Percentiles rank a stretch among this genome's conserved stretches.
phyloP scores from a whole-genome alignment of 2,113 vertebrate species.

The Guaruba guarouba region DNA sequence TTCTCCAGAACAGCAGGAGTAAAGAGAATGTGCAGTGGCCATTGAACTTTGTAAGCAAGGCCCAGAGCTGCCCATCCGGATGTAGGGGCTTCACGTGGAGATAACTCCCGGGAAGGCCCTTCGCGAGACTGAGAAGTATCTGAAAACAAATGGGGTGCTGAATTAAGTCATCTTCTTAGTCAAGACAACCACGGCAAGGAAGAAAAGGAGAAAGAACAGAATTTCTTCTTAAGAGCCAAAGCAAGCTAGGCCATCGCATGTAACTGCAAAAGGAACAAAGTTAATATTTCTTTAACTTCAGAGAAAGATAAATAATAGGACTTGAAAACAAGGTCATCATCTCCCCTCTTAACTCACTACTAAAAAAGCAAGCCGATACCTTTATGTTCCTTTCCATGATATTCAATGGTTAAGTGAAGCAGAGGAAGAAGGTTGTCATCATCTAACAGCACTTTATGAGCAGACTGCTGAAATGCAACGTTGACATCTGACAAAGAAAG shows the following conservation, averaged over 20 bases:
- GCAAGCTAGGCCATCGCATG: not conserved
- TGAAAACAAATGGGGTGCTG: slow-evolving; percentile 42
- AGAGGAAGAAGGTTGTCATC: slow-evolving; percentile 96
- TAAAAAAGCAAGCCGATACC: slow-evolving; percentile 71
- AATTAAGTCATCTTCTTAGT: not conserved
- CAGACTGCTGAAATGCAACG: slow-evolving; percentile 95
- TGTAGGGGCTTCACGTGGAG: slow-evolving; percentile 88
- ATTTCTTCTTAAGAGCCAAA: not conserved
- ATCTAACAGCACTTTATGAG: slow-evolving; percentile 93
- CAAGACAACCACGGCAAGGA: not conserved
- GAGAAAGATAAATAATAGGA: not conserved
- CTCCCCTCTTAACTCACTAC: not conserved
- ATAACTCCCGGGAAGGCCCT: slow-evolving; percentile 87
- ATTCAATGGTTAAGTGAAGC: slow-evolving; percentile 91
- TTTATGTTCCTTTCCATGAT: slow-evolving; percentile 93
- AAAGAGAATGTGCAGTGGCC: slow-evolving; percentile 98
- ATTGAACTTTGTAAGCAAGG: slow-evolving; percentile 95
- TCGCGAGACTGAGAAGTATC: slow-evolving; percentile 85
- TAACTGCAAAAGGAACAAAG: not conserved
- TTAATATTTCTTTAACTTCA: not conserved
- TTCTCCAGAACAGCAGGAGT: slow-evolving; percentile 95
- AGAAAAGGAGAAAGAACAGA: not conserved
- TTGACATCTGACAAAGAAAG: slow-evolving; percentile 85
- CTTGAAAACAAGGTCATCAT: not conserved
- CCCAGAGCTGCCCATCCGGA: slow-evolving; percentile 96